Conservation (phyloP, 2,888 invertebrate species). For the Acholoe squamosa region DNA sequence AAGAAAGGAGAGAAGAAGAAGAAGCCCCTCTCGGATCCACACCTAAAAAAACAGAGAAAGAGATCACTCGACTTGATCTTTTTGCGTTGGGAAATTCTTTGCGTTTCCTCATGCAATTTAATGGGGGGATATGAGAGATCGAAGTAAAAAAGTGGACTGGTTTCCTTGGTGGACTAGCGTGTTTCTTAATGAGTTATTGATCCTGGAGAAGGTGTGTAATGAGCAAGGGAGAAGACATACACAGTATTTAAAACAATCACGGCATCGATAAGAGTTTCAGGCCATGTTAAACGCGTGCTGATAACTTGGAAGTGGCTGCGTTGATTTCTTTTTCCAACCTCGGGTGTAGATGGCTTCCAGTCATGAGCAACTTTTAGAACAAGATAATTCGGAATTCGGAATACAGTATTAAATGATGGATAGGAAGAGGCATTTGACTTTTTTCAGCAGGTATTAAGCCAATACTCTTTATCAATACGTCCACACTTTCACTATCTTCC, state of each 20-base stretch:
- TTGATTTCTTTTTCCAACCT: conserved; percentile 17
- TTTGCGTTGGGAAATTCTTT: conserved; percentile 24
- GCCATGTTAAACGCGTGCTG: conserved; percentile 24
- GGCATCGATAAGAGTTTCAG: conserved; percentile 40
- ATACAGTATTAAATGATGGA: too few species aligned
- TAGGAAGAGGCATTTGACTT: too few species aligned
- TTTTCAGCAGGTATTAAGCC: too few species aligned
- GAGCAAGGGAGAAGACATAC: background rate
- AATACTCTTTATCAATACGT: too few species aligned
- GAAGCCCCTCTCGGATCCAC: background rate
- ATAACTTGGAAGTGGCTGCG: background rate
- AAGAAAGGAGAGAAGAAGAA: conserved; percentile 45
- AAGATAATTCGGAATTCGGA: too few species aligned
- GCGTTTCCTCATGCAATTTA: background rate
- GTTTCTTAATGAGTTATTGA: conserved; percentile 48
- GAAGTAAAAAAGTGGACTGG: background rate
- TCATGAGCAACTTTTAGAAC: background rate
- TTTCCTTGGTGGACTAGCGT: conserved; percentile 2
- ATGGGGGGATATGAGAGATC: conserved; percentile 34
- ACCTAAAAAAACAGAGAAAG: background rate
- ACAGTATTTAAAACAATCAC: conserved; percentile 38
- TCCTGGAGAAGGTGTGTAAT: background rate
- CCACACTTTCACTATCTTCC: too few species aligned
- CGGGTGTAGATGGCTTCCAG: background rate
- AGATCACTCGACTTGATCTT: background rate